Conservation (phyloP, 2,113 vertebrate species). For the Psettodes erumei region DNA sequence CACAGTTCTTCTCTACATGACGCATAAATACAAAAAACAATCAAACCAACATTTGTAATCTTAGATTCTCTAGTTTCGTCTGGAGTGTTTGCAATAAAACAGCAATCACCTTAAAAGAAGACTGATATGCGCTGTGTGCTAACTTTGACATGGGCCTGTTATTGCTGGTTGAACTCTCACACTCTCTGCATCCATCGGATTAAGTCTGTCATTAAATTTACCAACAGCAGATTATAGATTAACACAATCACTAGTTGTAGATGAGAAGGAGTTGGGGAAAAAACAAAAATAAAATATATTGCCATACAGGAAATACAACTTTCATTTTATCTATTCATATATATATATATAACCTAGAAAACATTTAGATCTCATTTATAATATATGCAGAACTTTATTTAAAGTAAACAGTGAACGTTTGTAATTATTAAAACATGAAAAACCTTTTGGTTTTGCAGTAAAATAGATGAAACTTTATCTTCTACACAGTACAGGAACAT, state of each 20-base stretch:
- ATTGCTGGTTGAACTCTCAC: constrained; percentile 66
- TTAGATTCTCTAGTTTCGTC: constrained; percentile 35
- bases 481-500: constrained; percentile 62
- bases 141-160: constrained; percentile 44
- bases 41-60: constrained; percentile 32
- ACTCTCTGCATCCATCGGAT: constrained; percentile 30
- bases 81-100: constrained; percentile 59
- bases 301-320: constrained; percentile 28
- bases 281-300: constrained; percentile 52
- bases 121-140: constrained; percentile 49
- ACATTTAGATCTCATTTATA: constrained; percentile 23
- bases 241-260: constrained; percentile 47
- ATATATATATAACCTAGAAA: constrained; percentile 9
- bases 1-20: constrained; percentile 72
- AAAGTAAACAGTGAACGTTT: constrained; percentile 42
- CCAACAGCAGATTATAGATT: constrained; percentile 41
- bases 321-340: constrained; percentile 6
- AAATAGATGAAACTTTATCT: constrained; percentile 47
- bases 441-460: constrained; percentile 41
- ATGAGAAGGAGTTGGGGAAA: constrained; percentile 43
- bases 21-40: constrained; percentile 59
- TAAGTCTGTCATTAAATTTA: constrained; percentile 25
- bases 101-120: constrained; percentile 52
- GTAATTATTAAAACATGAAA: constrained; percentile 34
- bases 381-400: constrained; percentile 32